A percentile compares a stretch with the other conserved stretches of the same genome.
These are phyloP conservation scores for Acanthornis magna DNA, from an alignment of 2,797 vertebrate genomes.

Conservation along the genomic window DNA sequence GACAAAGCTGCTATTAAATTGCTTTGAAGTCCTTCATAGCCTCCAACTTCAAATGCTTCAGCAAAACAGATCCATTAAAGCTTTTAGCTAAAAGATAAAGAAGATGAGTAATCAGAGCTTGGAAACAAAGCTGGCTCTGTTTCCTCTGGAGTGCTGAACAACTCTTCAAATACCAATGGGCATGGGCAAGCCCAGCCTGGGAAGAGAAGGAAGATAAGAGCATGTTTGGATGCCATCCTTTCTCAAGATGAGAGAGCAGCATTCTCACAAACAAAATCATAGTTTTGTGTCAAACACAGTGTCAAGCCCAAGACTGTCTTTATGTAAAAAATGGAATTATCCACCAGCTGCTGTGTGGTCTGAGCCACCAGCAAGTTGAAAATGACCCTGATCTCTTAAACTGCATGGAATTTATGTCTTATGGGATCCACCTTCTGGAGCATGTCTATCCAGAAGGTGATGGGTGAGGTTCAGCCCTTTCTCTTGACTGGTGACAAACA, in stretches of 20 bases:
- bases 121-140: not conserved
- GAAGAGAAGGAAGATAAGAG: not conserved
- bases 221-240: not conserved
- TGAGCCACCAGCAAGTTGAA: not conserved
- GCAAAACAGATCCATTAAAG: slow-evolving; percentile 11
- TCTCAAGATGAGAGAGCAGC: not conserved
- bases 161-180: not conserved
- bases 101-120: not conserved
- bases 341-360: not conserved
- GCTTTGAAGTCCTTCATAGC: slow-evolving; percentile 36
- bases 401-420: not conserved
- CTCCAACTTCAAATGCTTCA: slow-evolving; percentile 23
- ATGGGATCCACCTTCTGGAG: not conserved
- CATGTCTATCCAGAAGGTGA: not conserved
- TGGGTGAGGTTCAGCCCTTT: not conserved
- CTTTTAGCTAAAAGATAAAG: slow-evolving; percentile 15
- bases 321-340: not conserved
- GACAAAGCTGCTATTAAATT: slow-evolving; percentile 3
- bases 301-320: not conserved
- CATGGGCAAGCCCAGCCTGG: not conserved
- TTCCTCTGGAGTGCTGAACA: not conserved
- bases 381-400: not conserved
- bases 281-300: not conserved
- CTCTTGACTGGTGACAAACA: not conserved
- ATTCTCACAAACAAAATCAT: not conserved